Base-by-base conservation (phyloP, 2,888 invertebrate species). In the Agrotis segetum region DNA sequence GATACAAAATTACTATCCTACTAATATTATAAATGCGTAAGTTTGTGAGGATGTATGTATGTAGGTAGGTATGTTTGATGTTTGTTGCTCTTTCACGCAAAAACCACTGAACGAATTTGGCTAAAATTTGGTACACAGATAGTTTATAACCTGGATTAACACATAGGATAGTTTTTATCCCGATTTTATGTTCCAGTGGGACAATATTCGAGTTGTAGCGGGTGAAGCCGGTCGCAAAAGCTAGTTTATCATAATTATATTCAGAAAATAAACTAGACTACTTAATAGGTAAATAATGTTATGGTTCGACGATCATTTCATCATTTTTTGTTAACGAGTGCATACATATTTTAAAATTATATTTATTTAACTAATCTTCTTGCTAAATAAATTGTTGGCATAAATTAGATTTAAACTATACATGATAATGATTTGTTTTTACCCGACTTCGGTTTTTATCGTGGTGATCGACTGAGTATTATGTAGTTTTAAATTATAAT, bases 331-430 rank as follows among this genome's bases (percentile, higher is more conserved):
- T 56, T 40, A 58, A n/a, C 19, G 21, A 40, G 52, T 44, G 19
- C 40, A 29, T 40, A 29, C 40, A 29, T 40, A 29, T 59, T 59
- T 17, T 40, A 47, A 46, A 50, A 52, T 40, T 67, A 69, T 66
- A 75, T 82, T 75, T 64, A 67, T 47, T 46, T 70, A 49, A 61
- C 46, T 75, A 56, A 69, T 61, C 24, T 79, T 55, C 24, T 79
- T 74, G 67, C 50, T 67, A 47, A 67, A 79, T 79, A 60, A 81
- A 69, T 63, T 71, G 79, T 71, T 66, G 24, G 79, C 47, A 67
- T 83, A 56, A 67, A 66, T 83, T 72, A 58, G 11, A 70, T 62
- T 65, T 62, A 14, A 58, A 61, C 63, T 50, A 64, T 61, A 65
- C 65, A 29, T 40, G 40, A 11, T 40, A 52, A 62, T 40, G 29